Percentiles rank a stretch among this genome's conserved stretches.
phyloP scores from a whole-genome alignment of 2,888 invertebrate genomes.

The Andricus curvator region DNA sequence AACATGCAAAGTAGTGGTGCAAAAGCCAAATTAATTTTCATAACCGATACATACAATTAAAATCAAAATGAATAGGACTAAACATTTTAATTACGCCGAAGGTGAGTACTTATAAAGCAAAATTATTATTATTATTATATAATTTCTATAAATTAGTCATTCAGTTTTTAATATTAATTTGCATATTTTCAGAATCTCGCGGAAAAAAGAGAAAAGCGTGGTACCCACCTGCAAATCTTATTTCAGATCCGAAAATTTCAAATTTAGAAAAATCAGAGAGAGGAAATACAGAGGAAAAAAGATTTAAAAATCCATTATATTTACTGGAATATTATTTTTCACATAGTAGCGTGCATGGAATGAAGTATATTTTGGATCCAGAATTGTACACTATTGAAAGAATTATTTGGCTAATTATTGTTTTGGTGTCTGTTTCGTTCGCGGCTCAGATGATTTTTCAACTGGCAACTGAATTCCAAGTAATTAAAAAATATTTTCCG shows the following conservation, averaged over 20 bases:
- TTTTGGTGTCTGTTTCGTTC: constrained; percentile 47
- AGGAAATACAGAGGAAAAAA: background rate
- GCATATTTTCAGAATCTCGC: background rate
- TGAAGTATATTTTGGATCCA: constrained; percentile 51
- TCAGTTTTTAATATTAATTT: too few relatives aligned
- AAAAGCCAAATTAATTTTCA: background rate
- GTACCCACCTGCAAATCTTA: background rate
- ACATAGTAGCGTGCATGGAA: constrained; percentile 52
- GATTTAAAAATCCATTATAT: constrained; percentile 38
- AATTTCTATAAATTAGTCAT: too few relatives aligned
- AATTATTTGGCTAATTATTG: constrained; percentile 62
- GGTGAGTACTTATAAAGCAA: background rate
- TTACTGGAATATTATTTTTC: constrained; percentile 45
- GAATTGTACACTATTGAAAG: constrained; percentile 53
- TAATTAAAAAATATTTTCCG: background rate
- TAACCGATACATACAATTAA: background rate
- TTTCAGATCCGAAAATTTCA: background rate
- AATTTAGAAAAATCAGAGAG: too few relatives aligned
- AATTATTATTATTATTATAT: too few relatives aligned
- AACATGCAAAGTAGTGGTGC: background rate
- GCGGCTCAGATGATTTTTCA: constrained; percentile 22
- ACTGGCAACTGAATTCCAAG: constrained; percentile 40
- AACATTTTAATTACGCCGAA: background rate
- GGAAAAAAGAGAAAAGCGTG: background rate
- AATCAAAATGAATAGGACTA: background rate